A percentile compares a stretch with the other conserved stretches of the same genome.
Evolutionary conservation across 1,140 invertebrate species (phyloP).

Genomic region (Polyergus mexicanus): DNA sequence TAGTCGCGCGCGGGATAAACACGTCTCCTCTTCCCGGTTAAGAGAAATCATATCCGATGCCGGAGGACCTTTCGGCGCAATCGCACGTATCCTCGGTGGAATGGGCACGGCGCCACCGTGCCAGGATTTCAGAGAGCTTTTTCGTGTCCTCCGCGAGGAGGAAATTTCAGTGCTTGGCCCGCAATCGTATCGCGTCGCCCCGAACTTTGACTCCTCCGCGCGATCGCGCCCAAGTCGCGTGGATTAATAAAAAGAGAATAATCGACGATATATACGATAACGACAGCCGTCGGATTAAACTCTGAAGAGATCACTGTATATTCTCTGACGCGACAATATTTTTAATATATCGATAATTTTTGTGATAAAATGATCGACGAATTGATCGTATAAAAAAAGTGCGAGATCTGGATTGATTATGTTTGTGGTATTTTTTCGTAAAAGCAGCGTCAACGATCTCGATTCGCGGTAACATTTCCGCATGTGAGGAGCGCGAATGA

Average conservation of each 20-base stretch:
- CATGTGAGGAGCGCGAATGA: neutral
- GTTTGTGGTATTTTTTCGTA: neutral
- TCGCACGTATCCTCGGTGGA: conserved; percentile 59
- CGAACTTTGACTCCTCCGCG: neutral
- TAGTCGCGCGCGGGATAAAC: conserved; percentile 42
- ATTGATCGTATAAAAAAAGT: neutral
- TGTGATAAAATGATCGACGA: neutral
- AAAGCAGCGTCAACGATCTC: neutral
- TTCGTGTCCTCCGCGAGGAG: conserved; percentile 51
- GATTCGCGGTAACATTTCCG: neutral
- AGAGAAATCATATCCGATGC: conserved; percentile 46
- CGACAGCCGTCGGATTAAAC: neutral
- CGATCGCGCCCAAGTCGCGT: conserved; percentile 2
- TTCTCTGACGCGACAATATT: neutral
- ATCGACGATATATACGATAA: neutral
- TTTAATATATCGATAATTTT: neutral
- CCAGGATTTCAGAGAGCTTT: conserved; percentile 59
- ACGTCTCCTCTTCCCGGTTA: conserved; percentile 42
- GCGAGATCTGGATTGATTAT: conserved; percentile 11
- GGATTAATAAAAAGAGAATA: neutral
- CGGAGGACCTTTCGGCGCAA: conserved; percentile 66
- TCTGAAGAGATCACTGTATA: neutral
- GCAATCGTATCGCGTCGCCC: conserved; percentile 61
- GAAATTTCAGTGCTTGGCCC: conserved; percentile 67
- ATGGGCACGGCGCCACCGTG: conserved; percentile 68